Percentiles rank a stretch among this genome's conserved stretches.
Conservation (phyloP, 2,888 invertebrate genomes). For the Rhogogaster chlorosoma region DNA sequence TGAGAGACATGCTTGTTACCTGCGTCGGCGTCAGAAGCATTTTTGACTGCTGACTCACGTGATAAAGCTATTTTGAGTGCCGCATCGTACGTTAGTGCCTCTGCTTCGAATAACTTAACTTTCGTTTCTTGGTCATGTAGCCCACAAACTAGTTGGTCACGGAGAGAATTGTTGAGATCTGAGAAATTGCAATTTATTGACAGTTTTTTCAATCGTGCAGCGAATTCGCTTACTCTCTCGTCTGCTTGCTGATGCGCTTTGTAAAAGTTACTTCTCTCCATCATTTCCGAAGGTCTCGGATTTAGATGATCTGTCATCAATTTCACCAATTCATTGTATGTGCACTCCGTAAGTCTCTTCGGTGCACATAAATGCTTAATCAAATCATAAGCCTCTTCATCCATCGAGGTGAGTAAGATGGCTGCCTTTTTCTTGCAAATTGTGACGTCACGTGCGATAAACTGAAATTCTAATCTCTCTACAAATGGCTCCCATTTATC, state of each 20-base stretch:
- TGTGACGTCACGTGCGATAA: constrained; percentile 24
- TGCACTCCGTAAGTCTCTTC: background rate
- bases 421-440: constrained; percentile 54
- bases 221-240: constrained; percentile 65
- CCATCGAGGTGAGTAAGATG: background rate
- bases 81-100: background rate
- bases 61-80: background rate
- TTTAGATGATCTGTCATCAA: background rate
- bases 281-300: background rate
- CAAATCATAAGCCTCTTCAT: background rate
- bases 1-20: background rate
- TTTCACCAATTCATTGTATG: background rate
- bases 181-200: constrained; percentile 68
- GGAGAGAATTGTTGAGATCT: too few species aligned
- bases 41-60: background rate
- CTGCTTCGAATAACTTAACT: too few species aligned
- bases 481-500: constrained; percentile 38
- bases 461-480: constrained; percentile 37
- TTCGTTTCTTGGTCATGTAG: too few species aligned
- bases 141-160: too few species aligned
- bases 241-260: constrained; percentile 57
- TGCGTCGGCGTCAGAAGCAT: background rate
- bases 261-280: background rate
- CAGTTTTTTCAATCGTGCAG: constrained; percentile 76
- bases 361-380: background rate